Evolutionary conservation across 2,113 vertebrate species (phyloP).

Genomic region (Pseudorhombus dupliciocellatus): DNA sequence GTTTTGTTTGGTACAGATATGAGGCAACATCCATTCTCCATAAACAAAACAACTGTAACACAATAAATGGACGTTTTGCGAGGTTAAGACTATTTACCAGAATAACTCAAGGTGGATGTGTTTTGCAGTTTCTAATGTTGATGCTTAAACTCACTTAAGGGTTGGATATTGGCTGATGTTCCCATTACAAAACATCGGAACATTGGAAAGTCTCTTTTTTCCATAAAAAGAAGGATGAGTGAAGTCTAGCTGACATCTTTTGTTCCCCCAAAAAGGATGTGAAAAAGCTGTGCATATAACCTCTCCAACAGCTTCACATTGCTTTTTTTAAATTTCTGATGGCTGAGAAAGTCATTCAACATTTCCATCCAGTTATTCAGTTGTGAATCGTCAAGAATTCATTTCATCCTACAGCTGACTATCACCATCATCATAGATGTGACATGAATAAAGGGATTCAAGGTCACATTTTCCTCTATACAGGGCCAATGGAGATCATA

Average conservation of each 20-base stretch:
- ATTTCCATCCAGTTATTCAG: conserved; percentile 37
- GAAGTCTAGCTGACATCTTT: conserved; percentile 39
- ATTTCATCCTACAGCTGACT: conserved; percentile 43
- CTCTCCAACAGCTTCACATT: conserved; percentile 37
- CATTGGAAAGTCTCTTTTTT: not conserved
- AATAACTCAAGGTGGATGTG: not conserved
- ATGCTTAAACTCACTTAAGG: not conserved
- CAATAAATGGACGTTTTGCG: not conserved
- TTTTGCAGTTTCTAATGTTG: not conserved
- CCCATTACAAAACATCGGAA: not conserved
- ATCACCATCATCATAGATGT: conserved; percentile 45
- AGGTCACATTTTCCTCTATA: conserved; percentile 53
- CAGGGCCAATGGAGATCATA: conserved; percentile 30
- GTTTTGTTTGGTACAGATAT: not conserved
- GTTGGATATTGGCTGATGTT: not conserved
- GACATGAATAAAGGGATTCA: conserved; percentile 36
- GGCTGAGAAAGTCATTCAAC: conserved; percentile 43
- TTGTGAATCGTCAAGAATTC: conserved; percentile 42
- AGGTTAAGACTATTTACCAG: too few species aligned
- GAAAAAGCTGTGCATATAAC: not conserved
- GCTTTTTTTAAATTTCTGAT: conserved; percentile 30
- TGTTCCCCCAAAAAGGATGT: not conserved
- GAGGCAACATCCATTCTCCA: not conserved
- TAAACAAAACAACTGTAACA: conserved; percentile 4
- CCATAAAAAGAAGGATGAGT: not conserved